Conservation (phyloP, 2,113 vertebrate genomes). For the Sorex fumeus region DNA sequence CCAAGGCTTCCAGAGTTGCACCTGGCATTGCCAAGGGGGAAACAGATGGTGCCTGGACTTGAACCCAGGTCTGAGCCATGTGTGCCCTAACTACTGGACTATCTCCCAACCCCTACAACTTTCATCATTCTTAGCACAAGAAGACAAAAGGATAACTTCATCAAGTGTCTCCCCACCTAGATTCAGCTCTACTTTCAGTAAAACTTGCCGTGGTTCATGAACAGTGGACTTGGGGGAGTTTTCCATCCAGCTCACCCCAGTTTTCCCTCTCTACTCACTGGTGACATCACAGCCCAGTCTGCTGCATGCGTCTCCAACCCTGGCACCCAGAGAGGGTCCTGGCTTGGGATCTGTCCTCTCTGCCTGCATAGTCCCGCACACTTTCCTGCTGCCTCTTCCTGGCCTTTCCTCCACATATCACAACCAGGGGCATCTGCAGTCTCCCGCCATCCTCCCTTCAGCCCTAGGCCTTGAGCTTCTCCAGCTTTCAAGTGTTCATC, state of each 20-base stretch:
- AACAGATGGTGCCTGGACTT: too few species aligned
- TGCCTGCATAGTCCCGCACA: not conserved
- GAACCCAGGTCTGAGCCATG: too few species aligned
- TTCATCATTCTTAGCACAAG: conserved; percentile 39
- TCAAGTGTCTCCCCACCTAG: not conserved
- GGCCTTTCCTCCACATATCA: not conserved
- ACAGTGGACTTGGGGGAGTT: not conserved
- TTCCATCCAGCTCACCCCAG: not conserved
- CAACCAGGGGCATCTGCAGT: not conserved
- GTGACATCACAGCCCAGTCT: not conserved
- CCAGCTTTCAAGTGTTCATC: not conserved
- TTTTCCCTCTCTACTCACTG: not conserved
- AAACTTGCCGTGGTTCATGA: not conserved
- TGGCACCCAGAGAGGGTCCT: fast-evolving
- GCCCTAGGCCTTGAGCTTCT: not conserved
- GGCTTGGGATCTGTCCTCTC: not conserved
- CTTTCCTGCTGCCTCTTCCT: not conserved
- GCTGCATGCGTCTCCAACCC: too few species aligned
- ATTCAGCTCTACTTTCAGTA: not conserved
- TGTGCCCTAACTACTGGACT: too few species aligned
- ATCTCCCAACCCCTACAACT: not conserved
- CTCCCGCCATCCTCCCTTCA: not conserved
- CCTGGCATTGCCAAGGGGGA: too few species aligned
- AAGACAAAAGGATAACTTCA: not conserved
- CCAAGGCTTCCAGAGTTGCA: too few species aligned